These are phyloP conservation scores for Pectinophora gossypiella DNA, from an alignment of 1,140 invertebrate species.

Conservation along the genomic window DNA sequence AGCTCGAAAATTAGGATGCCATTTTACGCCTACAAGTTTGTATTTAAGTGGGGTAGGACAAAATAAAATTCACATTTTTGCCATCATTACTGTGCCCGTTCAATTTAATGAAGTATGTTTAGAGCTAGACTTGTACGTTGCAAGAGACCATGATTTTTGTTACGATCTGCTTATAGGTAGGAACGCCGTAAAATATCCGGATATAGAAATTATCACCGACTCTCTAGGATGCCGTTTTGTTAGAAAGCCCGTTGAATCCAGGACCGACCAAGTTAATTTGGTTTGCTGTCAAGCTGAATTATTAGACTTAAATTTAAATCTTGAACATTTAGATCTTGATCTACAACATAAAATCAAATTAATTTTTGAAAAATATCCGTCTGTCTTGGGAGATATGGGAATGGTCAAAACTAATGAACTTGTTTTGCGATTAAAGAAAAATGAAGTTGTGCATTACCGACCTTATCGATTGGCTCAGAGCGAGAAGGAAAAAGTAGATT, in stretches of 20 bases:
- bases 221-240: conserved; percentile 11
- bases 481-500: conserved; percentile 11
- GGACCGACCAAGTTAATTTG: not conserved
- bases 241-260: conserved; percentile 7
- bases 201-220: conserved; percentile 17
- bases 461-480: conserved; percentile 16
- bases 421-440: not conserved
- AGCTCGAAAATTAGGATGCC: conserved; percentile 10
- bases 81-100: conserved; percentile 11
- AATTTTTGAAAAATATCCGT: not conserved
- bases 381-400: not conserved
- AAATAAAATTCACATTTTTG: no score
- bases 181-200: conserved; percentile 9
- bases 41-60: conserved; percentile 14
- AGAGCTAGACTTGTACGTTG: conserved; percentile 18
- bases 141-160: conserved; percentile 7
- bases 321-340: not conserved
- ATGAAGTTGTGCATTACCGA: conserved; percentile 5
- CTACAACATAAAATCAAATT: not conserved
- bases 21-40: not conserved
- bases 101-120: conserved; percentile 12
- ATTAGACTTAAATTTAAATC: not conserved
- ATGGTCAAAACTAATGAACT: not conserved
- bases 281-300: not conserved
- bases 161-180: conserved; percentile 19